These are phyloP conservation scores for Andrena chrysosceles DNA, from an alignment of 2,888 invertebrate species.

Conservation along the genomic window DNA sequence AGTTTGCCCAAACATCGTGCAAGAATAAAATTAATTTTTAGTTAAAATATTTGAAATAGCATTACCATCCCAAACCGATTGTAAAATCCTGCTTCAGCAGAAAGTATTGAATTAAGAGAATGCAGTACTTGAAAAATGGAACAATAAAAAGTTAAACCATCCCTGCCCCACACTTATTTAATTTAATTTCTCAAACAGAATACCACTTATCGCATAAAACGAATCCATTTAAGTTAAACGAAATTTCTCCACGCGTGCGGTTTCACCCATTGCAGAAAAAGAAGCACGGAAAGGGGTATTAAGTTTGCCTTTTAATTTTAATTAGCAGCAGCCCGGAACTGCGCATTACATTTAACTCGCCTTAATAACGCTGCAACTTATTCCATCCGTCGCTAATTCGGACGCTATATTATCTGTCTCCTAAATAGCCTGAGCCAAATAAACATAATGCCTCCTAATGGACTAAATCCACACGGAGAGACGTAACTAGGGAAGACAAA, in stretches of 20 bases:
- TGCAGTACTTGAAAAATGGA: not conserved
- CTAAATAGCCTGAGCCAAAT: slow-evolving; percentile 34
- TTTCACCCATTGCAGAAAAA: not conserved
- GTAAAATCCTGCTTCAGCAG: not conserved
- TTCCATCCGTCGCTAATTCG: slow-evolving; percentile 32
- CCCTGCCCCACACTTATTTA: not conserved
- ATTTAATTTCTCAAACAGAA: not conserved
- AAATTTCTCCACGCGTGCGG: not conserved
- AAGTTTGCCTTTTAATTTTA: slow-evolving; percentile 37
- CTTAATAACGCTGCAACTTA: slow-evolving; percentile 23
- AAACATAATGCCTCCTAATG: slow-evolving; percentile 59
- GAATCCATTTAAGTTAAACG: not conserved
- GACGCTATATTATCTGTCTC: slow-evolving; percentile 34
- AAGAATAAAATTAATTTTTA: not conserved
- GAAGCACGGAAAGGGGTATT: not conserved
- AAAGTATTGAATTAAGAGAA: not conserved
- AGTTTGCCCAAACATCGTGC: not conserved
- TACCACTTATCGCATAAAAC: not conserved
- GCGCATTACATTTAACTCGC: slow-evolving; percentile 28
- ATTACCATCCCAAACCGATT: not conserved
- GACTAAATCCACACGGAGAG: slow-evolving; percentile 42
- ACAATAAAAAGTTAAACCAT: not conserved
- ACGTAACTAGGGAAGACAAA: slow-evolving; percentile 58
- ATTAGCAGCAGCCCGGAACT: slow-evolving; percentile 19
- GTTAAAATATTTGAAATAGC: not conserved